Evolutionary conservation across 1,140 invertebrate species (phyloP).

Genomic region (Pentalonia nigronervosa): DNA sequence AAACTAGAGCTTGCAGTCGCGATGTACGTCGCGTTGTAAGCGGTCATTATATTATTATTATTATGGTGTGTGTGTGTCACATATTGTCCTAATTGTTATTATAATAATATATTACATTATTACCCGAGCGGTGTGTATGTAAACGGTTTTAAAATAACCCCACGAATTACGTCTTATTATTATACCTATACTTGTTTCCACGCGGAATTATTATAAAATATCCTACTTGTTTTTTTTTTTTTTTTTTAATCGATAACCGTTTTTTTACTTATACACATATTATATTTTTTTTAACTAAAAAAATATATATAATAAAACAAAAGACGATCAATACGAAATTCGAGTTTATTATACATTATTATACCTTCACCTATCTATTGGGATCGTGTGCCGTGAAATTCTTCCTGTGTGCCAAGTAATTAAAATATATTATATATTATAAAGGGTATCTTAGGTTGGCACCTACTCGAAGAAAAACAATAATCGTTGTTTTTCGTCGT

Average conservation of each 20-base stretch:
- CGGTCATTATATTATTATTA: neutral
- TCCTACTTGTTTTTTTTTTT: neutral
- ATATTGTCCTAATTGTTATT: neutral
- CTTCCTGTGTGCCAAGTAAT: neutral
- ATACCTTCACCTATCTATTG: neutral
- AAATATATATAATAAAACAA: neutral
- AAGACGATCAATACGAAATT: neutral
- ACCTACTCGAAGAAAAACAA: too few relatives aligned
- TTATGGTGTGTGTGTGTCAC: neutral
- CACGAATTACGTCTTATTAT: neutral
- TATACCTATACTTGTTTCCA: neutral
- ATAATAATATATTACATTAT: neutral
- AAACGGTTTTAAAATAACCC: slow-evolving; percentile 1
- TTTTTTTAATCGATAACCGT: neutral
- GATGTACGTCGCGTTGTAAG: neutral
- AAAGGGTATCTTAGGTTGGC: too few relatives aligned
- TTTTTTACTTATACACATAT: slow-evolving; percentile 25
- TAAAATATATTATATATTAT: neutral
- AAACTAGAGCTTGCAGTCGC: neutral
- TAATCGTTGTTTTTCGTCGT: too few relatives aligned
- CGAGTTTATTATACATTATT: neutral
- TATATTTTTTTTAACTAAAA: neutral
- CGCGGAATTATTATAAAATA: neutral
- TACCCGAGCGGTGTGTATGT: neutral
- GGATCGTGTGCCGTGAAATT: neutral